Evolutionary conservation across 2,888 invertebrate species (phyloP).

Genomic region (Ariolimax columbianus): DNA sequence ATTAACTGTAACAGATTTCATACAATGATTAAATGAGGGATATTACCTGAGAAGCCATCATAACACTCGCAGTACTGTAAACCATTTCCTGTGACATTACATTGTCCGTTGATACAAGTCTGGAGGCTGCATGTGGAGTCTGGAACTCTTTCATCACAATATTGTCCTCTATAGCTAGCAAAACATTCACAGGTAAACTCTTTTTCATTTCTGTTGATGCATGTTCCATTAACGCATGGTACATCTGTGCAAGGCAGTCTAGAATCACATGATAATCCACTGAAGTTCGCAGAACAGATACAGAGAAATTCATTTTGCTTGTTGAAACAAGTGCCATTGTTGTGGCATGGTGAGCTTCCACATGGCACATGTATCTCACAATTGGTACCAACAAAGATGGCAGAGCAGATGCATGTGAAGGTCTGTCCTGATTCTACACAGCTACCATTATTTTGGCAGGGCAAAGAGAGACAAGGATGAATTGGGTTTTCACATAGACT

Average conservation of each 20-base stretch:
- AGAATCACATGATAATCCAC: conserved; percentile 55
- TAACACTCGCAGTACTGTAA: conserved; percentile 64
- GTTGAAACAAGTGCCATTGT: conserved; percentile 60
- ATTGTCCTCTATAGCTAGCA: conserved; percentile 24
- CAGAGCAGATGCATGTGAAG: conserved; percentile 54
- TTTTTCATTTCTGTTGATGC: conserved; percentile 47
- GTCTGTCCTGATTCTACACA: conserved; percentile 49
- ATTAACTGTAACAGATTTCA: no score
- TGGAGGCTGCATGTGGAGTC: conserved; percentile 58
- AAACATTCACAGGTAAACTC: conserved; percentile 40
- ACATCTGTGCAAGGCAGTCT: conserved; percentile 57
- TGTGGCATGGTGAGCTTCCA: conserved; percentile 61
- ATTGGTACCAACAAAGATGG: conserved; percentile 57
- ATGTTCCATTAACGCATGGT: conserved; percentile 60
- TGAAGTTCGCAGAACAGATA: conserved; percentile 52
- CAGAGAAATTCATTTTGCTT: conserved; percentile 46
- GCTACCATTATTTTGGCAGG: conserved; percentile 55
- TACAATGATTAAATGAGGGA: background rate
- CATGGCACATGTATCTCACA: conserved; percentile 62
- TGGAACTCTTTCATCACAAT: conserved; percentile 45
- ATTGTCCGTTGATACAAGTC: conserved; percentile 69
- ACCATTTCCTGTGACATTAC: conserved; percentile 55
- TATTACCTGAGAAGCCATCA: conserved; percentile 67
- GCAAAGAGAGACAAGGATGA: conserved; percentile 46
- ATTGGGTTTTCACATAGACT: conserved; percentile 81